Base-by-base conservation (phyloP, 2,113 vertebrate species). In the Ibidorhyncha struthersii region DNA sequence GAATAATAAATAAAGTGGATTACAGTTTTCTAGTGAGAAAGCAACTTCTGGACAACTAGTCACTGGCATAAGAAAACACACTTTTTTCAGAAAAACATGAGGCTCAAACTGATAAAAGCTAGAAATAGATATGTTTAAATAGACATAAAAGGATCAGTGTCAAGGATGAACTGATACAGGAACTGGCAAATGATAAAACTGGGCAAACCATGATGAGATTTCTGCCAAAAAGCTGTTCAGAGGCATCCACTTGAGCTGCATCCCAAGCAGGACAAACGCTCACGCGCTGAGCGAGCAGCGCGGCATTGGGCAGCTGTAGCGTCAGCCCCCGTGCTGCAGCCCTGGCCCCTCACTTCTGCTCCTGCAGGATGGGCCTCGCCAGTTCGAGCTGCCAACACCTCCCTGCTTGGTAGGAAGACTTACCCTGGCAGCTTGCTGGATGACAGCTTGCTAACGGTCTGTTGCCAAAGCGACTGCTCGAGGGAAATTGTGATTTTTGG, bases 141-240 rank as follows among this genome's bases (percentile, higher is more conserved):
- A 93, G 83, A 82, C 56, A 84, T 63, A 26, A 67, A 89, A 82
- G 49, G 21, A 73, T 85, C 17, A 1, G n/a, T 80, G 86, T 91
- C 62, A 88, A 73, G 74, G 77, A 92, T 72, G 43, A 91, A 88
- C 59, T 47, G 50, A 62, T 71, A 71, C 18, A 63, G 55, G 41
- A 84, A 40, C 59, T 23, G 86, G 43, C 12, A 79, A 92, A 89
- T 74, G 40, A 93, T 71, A 86, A 92, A 90, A 47, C 72, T 95
- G 89, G 92, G 89, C 88, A 96, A 73, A 50, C 32, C 3, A 34
- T 11, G 30, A 4, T 16, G 40, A 63, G 43, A 74, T 80, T 90
- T 83, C 65, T 94, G 80, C 72, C 94, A 97, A 90, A 95, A 94
- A 92, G 49, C 79, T 88, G 79, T 94, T 96, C 38, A n/a, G 65